A percentile compares a stretch with the other conserved stretches of the same genome.
Conservation (phyloP, 2,113 vertebrate genomes). For the Cynoglossus semilaevis region DNA sequence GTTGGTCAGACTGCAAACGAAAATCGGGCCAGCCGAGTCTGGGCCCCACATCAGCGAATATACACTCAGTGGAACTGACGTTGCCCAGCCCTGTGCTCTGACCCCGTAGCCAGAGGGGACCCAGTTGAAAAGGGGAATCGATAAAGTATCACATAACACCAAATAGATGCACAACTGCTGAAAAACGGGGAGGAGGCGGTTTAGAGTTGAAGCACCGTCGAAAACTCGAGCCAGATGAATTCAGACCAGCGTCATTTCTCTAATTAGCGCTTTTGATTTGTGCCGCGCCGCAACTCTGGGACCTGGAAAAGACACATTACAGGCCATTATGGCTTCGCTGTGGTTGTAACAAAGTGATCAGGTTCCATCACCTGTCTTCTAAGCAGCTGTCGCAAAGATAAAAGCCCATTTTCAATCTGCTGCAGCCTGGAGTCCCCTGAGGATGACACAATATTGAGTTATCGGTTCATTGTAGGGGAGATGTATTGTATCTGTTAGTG, state of each 20-base stretch:
- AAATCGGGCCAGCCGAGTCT: conserved; percentile 1
- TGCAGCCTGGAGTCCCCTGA: conserved; percentile 34
- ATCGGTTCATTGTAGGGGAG: conserved; percentile 33
- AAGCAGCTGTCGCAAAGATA: conserved; percentile 47
- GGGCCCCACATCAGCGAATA: neutral
- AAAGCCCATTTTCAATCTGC: conserved; percentile 38
- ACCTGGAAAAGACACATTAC: conserved; percentile 31
- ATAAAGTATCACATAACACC: conserved; percentile 24
- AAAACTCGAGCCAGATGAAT: conserved; percentile 7
- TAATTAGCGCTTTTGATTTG: conserved; percentile 33
- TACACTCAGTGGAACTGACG: conserved; percentile 12
- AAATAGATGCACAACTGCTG: no score
- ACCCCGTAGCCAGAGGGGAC: neutral
- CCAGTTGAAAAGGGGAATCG: conserved; percentile 4
- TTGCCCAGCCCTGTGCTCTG: neutral
- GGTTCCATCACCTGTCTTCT: conserved; percentile 51
- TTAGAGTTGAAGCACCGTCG: conserved; percentile 17
- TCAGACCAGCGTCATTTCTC: conserved; percentile 14
- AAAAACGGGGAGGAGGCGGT: neutral
- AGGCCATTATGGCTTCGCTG: conserved; percentile 46
- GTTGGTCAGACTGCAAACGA: neutral
- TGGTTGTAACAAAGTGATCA: conserved; percentile 47
- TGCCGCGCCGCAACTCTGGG: conserved; percentile 22
- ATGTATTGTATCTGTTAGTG: conserved; percentile 6
- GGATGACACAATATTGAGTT: conserved; percentile 39